phyloP scores from a whole-genome alignment of 1,140 invertebrate species.

The Cephus cinctus region DNA sequence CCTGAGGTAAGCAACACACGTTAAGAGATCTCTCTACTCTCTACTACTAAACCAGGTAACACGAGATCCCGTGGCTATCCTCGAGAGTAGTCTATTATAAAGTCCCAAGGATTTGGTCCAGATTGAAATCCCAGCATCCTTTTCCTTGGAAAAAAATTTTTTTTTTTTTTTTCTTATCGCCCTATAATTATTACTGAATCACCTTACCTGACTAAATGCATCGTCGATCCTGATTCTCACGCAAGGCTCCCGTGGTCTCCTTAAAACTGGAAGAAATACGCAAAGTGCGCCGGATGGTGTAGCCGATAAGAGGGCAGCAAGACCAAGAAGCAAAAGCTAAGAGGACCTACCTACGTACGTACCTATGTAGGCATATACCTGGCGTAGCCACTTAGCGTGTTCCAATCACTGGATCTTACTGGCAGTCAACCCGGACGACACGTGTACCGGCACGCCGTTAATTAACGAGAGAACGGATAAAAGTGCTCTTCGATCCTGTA shows the following conservation, averaged over 20 bases:
- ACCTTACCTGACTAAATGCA: no score
- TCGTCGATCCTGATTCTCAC: no score
- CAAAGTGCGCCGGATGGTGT: not conserved
- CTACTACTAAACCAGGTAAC: conserved; percentile 30
- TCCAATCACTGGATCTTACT: not conserved
- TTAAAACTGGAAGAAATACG: not conserved
- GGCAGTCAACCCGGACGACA: conserved; percentile 5
- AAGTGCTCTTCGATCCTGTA: not conserved
- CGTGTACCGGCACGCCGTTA: conserved; percentile 15
- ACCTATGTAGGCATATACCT: not conserved
- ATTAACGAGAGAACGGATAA: conserved; percentile 8
- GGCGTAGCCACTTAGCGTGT: not conserved
- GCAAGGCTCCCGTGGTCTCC: no score
- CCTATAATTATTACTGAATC: no score
- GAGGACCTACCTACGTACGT: no score
- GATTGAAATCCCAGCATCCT: no score
- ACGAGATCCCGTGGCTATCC: conserved; percentile 24
- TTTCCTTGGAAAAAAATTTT: no score
- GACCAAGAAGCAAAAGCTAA: no score
- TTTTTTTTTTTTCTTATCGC: no score
- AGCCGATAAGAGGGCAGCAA: not conserved
- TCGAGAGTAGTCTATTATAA: no score
- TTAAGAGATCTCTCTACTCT: no score
- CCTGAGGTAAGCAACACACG: conserved; percentile 18
- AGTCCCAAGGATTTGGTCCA: no score